Base-by-base conservation (phyloP, 64 coral and sea anemone genomes). In the Catalaphyllia jardinei region DNA sequence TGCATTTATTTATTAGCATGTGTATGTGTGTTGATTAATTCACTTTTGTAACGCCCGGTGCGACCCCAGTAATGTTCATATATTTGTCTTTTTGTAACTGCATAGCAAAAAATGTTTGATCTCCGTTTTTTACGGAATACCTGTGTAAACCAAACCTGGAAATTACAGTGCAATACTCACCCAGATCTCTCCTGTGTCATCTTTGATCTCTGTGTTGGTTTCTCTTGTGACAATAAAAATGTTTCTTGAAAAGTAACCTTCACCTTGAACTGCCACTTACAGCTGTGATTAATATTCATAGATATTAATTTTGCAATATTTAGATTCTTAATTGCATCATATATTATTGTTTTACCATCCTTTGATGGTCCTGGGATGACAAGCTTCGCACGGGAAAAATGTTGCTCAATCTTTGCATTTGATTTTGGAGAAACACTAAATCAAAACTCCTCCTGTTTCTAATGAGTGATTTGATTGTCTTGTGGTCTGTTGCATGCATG, bases 181-280 rank as follows among this genome's bases (percentile, higher is more conserved):
- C 65, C 18, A 28, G 55, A 33, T 18, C 31, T 64, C 29, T 83
- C 27, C 1, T 20, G 69, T 35, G 18, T 22, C 38, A 15, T 77
- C 16, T 79, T 10, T 79, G 38, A 54, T 55, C 24, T 79, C n/a
- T 27, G 22, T 15, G 62, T 19, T 51, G 24, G 10, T 69, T 49
- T 85, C 31, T 51, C 52, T 51, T 38, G 65, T 71, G 20, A 71
- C 62, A 22, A 63, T 85, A 17, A 71, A 3, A 71, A 69, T 71
- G 17, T 29, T 79, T n/a, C 29, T 27, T 62, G 31, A 29, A 85
- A 27, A 4, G 17, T 52, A 85, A 85, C 81, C 81, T 85, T 85
- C 39, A 85, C 64, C 81, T 85, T 85, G 81, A 27, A 69, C 38
- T 50, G 1, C 63, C 31, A 2, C 74, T 46, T 51, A 71, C 69